Percentiles rank a stretch among this genome's conserved stretches.
These are phyloP conservation scores for Aphelinus atriplicis DNA, from an alignment of 1,140 invertebrate species.

Conservation along the genomic window DNA sequence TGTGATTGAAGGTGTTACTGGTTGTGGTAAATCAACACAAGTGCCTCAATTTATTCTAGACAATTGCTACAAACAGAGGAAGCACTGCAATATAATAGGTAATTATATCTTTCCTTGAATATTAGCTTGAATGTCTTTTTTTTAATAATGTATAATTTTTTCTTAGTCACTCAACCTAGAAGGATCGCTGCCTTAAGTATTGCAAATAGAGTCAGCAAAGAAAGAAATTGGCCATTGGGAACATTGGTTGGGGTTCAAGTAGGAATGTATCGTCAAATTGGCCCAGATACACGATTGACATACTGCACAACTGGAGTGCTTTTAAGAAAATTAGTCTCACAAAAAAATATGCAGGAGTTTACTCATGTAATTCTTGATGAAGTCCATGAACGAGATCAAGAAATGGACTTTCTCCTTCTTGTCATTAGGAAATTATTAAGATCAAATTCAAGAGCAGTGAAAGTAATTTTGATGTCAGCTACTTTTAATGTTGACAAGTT, in stretches of 20 bases:
- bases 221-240: conserved; percentile 80
- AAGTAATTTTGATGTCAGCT: conserved; percentile 89
- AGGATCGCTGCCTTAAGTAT: conserved; percentile 87
- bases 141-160: conserved; percentile 29
- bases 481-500: conserved; percentile 82
- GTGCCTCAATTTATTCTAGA: conserved; percentile 90
- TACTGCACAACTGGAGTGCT: conserved; percentile 90
- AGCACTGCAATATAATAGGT: conserved; percentile 80
- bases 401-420: conserved; percentile 92
- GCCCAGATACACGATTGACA: conserved; percentile 79
- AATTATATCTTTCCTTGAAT: conserved; percentile 24
- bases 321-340: conserved; percentile 78
- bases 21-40: conserved; percentile 83
- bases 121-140: conserved; percentile 16
- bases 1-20: conserved; percentile 90
- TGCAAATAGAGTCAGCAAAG: conserved; percentile 79
- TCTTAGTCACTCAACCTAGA: conserved; percentile 83
- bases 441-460: conserved; percentile 76
- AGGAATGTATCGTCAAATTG: conserved; percentile 69
- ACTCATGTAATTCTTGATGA: conserved; percentile 96
- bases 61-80: conserved; percentile 69
- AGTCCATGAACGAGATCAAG: conserved; percentile 94
- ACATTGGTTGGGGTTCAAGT: conserved; percentile 87
- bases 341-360: conserved; percentile 68
- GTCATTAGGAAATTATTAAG: conserved; percentile 84